Percentiles rank a stretch among this genome's conserved stretches.
phyloP scores from a whole-genome alignment of 2,888 invertebrate genomes.

The Harpalus rufipes region DNA sequence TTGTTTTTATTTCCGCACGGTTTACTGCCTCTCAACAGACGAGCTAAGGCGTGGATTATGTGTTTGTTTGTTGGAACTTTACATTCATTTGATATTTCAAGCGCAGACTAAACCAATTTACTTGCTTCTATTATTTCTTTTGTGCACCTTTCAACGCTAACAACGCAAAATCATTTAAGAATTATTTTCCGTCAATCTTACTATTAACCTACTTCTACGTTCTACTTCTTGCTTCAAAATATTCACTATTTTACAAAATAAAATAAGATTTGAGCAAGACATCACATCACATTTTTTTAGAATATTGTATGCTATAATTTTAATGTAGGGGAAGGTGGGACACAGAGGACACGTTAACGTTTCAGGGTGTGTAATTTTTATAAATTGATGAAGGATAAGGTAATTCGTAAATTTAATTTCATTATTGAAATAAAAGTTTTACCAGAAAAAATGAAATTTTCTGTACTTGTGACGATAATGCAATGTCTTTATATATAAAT shows the following conservation, averaged over 20 bases:
- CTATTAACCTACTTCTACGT: background rate
- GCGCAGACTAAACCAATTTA: conserved; percentile 1
- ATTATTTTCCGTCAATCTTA: background rate
- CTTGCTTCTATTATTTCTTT: background rate
- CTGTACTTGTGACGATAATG: no score
- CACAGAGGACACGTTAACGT: no score
- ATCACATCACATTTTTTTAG: no score
- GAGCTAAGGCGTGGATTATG: conserved; percentile 9
- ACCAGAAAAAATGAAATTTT: no score
- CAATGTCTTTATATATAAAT: no score
- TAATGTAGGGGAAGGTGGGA: no score
- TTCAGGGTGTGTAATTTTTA: no score
- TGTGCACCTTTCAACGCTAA: background rate
- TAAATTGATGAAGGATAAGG: no score
- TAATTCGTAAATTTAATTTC: no score
- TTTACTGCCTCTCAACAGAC: conserved; percentile 5
- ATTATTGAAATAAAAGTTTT: no score
- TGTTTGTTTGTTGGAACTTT: conserved; percentile 16
- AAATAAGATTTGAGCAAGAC: no score
- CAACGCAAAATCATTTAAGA: background rate
- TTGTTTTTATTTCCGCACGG: conserved; percentile 11
- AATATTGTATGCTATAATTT: no score
- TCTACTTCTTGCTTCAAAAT: background rate
- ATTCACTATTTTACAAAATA: background rate
- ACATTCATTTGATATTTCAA: conserved; percentile 6